Conservation (phyloP, 2,888 invertebrate species). For the Escarpia spicata region DNA sequence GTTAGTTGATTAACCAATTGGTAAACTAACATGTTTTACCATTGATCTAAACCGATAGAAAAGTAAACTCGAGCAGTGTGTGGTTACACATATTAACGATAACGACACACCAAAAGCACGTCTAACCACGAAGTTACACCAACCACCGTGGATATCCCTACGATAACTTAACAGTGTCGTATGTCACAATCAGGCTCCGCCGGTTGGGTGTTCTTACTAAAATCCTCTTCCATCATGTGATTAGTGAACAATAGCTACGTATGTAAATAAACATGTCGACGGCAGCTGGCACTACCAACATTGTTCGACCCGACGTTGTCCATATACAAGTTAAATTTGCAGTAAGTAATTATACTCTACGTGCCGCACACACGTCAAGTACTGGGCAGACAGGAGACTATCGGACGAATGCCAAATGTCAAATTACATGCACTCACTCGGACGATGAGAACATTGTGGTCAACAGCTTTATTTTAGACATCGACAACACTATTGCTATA, state of each 20-base stretch:
- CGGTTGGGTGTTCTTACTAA: too few relatives aligned
- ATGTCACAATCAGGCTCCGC: too few relatives aligned
- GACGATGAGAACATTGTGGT: background rate
- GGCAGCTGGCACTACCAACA: background rate
- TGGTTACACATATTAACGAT: background rate
- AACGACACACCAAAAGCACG: background rate
- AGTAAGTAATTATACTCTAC: background rate
- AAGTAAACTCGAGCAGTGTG: background rate
- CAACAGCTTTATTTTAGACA: background rate
- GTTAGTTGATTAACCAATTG: too few relatives aligned
- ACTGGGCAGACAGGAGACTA: background rate
- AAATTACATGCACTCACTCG: background rate
- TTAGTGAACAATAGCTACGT: too few relatives aligned
- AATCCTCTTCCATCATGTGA: too few relatives aligned
- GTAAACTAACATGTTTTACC: too few relatives aligned
- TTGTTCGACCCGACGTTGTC: background rate
- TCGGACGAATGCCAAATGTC: background rate
- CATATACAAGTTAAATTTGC: conserved; percentile 8
- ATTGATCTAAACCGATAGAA: background rate
- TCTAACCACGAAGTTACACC: background rate
- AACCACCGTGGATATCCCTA: too few relatives aligned
- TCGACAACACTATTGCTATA: background rate
- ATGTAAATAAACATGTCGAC: too few relatives aligned
- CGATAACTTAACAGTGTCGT: too few relatives aligned
- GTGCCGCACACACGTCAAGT: background rate